Percentiles rank a stretch among this genome's conserved stretches.
Evolutionary conservation across 2,113 vertebrate species (phyloP).

Genomic region (Columbina picui): DNA sequence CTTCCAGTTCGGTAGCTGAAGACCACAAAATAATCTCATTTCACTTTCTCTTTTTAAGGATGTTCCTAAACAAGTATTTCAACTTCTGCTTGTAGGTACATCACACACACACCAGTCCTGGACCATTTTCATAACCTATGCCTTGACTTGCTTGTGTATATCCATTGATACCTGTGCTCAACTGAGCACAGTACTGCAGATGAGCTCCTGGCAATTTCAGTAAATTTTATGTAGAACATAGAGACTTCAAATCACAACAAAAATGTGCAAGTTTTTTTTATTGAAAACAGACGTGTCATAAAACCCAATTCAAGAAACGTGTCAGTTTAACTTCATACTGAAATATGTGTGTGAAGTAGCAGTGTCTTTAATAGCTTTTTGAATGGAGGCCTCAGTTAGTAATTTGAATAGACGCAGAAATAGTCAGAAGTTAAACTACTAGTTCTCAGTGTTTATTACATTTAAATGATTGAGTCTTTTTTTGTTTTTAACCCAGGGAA

Average conservation of each 20-base stretch:
- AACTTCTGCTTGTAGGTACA: background rate
- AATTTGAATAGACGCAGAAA: slow-evolving; percentile 3
- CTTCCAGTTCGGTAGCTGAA: background rate
- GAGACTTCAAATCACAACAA: background rate
- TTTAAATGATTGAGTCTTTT: slow-evolving; percentile 28
- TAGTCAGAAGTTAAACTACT: slow-evolving; percentile 1
- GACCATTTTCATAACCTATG: background rate
- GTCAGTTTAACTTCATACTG: background rate
- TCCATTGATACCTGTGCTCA: background rate
- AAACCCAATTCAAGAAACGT: background rate
- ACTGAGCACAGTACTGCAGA: background rate
- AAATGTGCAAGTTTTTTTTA: background rate
- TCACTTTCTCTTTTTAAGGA: background rate
- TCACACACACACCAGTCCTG: background rate
- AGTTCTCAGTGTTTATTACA: slow-evolving; percentile 13
- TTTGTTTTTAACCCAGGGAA: slow-evolving; percentile 62
- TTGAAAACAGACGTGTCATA: background rate
- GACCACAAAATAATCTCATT: background rate
- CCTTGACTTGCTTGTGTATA: background rate
- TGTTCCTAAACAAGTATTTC: background rate
- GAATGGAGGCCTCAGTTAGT: background rate
- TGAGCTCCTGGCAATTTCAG: background rate
- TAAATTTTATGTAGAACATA: background rate
- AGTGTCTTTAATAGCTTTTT: background rate
- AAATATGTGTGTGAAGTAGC: background rate